Evolutionary conservation across 1,140 invertebrate genomes (phyloP), one percentile per base, ranked within the genome.

Genomic region (Solenopsis invicta): DNA sequence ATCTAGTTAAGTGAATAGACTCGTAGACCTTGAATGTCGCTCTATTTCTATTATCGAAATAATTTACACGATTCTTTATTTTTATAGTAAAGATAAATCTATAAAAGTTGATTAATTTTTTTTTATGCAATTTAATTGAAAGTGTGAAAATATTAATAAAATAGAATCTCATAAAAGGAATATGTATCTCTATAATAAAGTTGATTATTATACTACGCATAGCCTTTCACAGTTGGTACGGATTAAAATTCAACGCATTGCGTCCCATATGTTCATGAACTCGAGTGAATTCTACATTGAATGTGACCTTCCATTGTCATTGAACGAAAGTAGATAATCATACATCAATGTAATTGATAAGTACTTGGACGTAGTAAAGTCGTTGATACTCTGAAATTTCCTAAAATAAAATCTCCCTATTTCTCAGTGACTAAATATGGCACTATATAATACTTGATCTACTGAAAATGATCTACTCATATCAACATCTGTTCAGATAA

Each of bases 1-100:
- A 34, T 21, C 24, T 45, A 69, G 50, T 56, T 71, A 54, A 54
- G 10, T 37, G 29, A 59, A 86, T 74, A 69, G 9, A 59, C 67
- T 12, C 4, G 41, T 21, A 41, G 77, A 61, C 86, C 82, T 91
- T 89, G 77, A 89, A 59, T n/a, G 41, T 78, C 2, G 52, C 29
- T 62, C 64, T 18, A 66, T 18, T 72, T 71, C 2, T 21, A 8
- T 41, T 18, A 4, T 75, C 34, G 13, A 21, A n/a, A 13, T 34
- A 2, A 37, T 21, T 34, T 12, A 4, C 6, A 34, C 9, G 18
- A 37, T 21, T 5, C 18, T 37, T 41, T 4, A 24, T 37, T 41
- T 75, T 4, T 0, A 16, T 5, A 50, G 16, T 72, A 52, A 72
- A 66, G 34, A 72, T n/a, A 12, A 12, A 72, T 72, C 0, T 72